Evolutionary conservation across 2,888 invertebrate genomes (phyloP).

Genomic region (Syritta pipiens): DNA sequence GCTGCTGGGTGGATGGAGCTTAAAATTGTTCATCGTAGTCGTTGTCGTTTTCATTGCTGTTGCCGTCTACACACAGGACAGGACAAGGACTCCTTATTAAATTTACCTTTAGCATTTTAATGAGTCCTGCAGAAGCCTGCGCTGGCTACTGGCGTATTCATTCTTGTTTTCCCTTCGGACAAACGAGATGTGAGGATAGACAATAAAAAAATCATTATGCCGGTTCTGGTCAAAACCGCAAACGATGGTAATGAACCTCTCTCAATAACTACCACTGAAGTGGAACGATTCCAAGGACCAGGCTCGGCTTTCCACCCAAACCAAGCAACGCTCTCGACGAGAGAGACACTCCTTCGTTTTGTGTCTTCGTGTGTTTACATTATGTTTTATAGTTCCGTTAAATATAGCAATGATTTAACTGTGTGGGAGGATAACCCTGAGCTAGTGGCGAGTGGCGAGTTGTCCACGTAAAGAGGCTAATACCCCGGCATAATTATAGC

Average conservation of each 20-base stretch:
- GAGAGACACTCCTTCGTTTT: slow-evolving; percentile 42
- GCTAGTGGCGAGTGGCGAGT: no score
- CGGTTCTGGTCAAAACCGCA: slow-evolving; percentile 31
- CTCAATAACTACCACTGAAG: slow-evolving; percentile 25
- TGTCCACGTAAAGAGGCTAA: slow-evolving; percentile 47
- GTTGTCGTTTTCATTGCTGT: no score
- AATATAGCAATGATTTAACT: slow-evolving; percentile 61
- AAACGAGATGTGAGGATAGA: slow-evolving; percentile 9
- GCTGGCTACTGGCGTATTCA: neutral
- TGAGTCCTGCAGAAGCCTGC: slow-evolving; percentile 60
- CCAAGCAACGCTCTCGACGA: neutral
- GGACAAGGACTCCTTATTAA: slow-evolving; percentile 41
- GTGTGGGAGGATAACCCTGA: slow-evolving; percentile 30
- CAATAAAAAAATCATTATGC: slow-evolving; percentile 31
- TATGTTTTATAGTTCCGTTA: slow-evolving; percentile 46
- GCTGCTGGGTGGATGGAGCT: slow-evolving; percentile 7
- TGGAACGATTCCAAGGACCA: neutral
- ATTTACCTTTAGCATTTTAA: slow-evolving; percentile 66
- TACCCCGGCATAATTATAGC: slow-evolving; percentile 46
- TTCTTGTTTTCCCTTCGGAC: slow-evolving; percentile 17
- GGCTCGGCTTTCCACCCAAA: neutral
- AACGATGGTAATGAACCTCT: slow-evolving; percentile 41
- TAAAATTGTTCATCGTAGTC: slow-evolving; percentile 30
- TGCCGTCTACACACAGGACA: no score
- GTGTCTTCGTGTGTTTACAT: slow-evolving; percentile 38